Evolutionary conservation across 2,888 invertebrate genomes (phyloP), one percentile per base, ranked within the genome.

Genomic region (Lathronympha strigana): DNA sequence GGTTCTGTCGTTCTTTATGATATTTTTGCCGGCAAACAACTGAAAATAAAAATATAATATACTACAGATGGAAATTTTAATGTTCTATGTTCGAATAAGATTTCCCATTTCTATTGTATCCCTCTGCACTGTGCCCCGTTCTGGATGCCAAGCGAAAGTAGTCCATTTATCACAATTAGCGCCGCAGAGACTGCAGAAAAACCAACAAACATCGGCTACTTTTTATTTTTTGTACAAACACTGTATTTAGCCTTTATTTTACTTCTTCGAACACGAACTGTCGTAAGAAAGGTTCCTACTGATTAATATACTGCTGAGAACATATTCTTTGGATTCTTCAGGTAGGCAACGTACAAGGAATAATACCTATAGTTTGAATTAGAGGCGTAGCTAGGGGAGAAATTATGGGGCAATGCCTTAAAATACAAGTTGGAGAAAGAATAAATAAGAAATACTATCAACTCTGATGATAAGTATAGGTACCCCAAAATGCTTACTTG

Each of bases 101-200:
- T 4, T 1, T n/a, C 13, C 1, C 38, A n/a, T 15, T 5, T 21
- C 40, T 64, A 25, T 50, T 64, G 64, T 60, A 9, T 2, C 19
- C 15, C 1, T 45, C 4, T 53, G 19, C 15, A 19, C 15, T 38
- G 11, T 2, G 51, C 25, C 17, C 4, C 67, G 17, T 8, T 55
- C 19, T 50, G 21, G 62, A 63, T 62, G 69, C 31, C 51, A 58
- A 50, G 61, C 15, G 54, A 63, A 63, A 66, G 67, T 71, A 62
- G 60, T 76, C 78, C 77, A 82, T 86, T 84, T 79, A 81, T 87
- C 86, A 86, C 86, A 85, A 87, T 87, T 87, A 85, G 79, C 73
- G 69, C 73, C 70, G 72, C 71, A 71, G 73, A 73, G 71, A 72
- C 73, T 73, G 73, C 73, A 78, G 75, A 79, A 78, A 79, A 69